Percentiles rank a stretch among this genome's conserved stretches.
phyloP scores from a whole-genome alignment of 2,113 vertebrate genomes.

The Pholis gunnellus region DNA sequence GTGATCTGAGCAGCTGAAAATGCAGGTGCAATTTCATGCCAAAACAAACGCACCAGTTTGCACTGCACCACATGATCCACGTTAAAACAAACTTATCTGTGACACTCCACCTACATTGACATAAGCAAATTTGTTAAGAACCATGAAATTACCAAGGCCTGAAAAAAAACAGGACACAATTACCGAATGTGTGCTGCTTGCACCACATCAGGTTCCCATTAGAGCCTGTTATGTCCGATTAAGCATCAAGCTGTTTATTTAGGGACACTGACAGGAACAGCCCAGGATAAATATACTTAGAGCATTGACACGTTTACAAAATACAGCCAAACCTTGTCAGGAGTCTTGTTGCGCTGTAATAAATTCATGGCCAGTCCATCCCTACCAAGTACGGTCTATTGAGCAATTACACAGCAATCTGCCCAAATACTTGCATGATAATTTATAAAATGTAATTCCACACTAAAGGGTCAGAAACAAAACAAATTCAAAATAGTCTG shows the following conservation, averaged over 20 bases:
- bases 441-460: not conserved
- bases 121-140: not conserved
- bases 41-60: not conserved
- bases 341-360: not conserved
- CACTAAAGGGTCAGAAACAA: constrained; percentile 6
- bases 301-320: constrained; percentile 2
- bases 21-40: not conserved
- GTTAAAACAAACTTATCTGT: not conserved
- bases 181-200: not conserved
- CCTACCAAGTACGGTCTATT: not conserved
- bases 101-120: not conserved
- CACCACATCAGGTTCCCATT: constrained; percentile 8
- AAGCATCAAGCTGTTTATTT: constrained; percentile 1
- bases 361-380: not conserved
- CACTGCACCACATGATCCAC: not conserved
- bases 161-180: not conserved
- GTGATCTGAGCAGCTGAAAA: not conserved
- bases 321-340: not conserved
- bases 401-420: not conserved
- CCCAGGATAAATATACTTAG: not conserved
- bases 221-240: not conserved
- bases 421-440: not conserved
- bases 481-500: constrained; percentile 2
- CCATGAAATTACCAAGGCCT: not conserved
- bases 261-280: not conserved